A percentile compares a stretch with the other conserved stretches of the same genome.
Conservation (phyloP, 2,113 vertebrate species). For the Chauna torquata region DNA sequence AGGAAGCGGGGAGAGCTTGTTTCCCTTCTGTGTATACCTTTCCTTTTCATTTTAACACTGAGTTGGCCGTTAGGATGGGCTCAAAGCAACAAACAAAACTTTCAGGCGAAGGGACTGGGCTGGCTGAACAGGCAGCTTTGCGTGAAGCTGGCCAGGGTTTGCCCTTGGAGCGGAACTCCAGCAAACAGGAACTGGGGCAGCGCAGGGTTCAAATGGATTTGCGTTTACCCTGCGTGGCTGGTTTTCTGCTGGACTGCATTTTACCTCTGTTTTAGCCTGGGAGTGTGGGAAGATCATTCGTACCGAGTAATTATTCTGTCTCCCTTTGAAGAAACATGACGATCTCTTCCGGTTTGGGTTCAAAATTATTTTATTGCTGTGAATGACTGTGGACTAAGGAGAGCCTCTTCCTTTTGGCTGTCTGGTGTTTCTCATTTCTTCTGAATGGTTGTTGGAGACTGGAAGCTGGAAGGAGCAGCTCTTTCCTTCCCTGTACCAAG, state of each 20-base stretch:
- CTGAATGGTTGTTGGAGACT: background rate
- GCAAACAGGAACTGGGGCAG: background rate
- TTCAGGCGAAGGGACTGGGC: background rate
- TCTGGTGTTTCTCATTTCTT: background rate
- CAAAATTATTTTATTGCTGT: background rate
- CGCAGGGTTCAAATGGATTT: background rate
- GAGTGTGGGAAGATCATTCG: background rate
- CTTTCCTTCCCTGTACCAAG: background rate
- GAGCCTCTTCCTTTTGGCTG: background rate
- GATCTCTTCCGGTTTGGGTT: background rate
- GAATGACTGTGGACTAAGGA: background rate
- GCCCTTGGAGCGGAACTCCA: background rate
- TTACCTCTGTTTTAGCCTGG: background rate
- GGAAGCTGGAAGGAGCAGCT: background rate
- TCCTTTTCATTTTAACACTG: background rate
- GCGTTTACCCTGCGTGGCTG: background rate
- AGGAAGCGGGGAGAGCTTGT: background rate
- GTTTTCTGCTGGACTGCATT: background rate
- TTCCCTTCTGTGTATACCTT: background rate
- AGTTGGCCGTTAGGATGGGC: background rate
- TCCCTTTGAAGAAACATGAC: rapidly evolving
- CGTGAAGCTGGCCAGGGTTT: background rate
- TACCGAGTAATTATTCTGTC: background rate
- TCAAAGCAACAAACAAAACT: background rate
- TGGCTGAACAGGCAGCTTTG: background rate